These are phyloP conservation scores for Trisateles emortualis DNA, from an alignment of 2,888 invertebrate genomes.

Conservation along the genomic window DNA sequence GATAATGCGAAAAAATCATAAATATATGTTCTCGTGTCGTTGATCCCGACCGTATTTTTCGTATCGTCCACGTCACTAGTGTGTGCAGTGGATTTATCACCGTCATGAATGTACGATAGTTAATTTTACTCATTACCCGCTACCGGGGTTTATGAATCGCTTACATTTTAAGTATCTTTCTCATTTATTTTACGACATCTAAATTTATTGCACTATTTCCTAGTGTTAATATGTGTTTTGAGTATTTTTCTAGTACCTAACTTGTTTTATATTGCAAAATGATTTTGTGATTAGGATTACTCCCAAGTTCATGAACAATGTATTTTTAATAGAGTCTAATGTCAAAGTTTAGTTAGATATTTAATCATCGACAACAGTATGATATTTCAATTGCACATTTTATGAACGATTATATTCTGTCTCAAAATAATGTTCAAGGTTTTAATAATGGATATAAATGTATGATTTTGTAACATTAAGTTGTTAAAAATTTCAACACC, in stretches of 20 bases:
- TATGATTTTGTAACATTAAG: constrained; percentile 35
- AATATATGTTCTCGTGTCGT: constrained; percentile 63
- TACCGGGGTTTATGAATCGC: constrained; percentile 56
- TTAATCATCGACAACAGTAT: constrained; percentile 19
- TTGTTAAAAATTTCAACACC: constrained; percentile 37
- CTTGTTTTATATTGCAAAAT: constrained; percentile 50
- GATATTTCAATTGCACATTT: constrained; percentile 21
- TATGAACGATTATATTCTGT: constrained; percentile 28
- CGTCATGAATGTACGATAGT: constrained; percentile 36
- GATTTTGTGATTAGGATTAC: constrained; percentile 29
- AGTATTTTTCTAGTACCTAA: constrained; percentile 45
- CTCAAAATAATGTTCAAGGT: constrained; percentile 34
- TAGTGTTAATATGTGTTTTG: constrained; percentile 28
- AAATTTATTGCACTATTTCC: constrained; percentile 35
- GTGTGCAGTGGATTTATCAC: constrained; percentile 51
- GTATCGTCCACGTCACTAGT: constrained; percentile 52
- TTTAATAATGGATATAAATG: constrained; percentile 34
- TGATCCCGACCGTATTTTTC: constrained; percentile 59
- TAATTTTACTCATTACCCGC: constrained; percentile 58
- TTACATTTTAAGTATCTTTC: constrained; percentile 53
- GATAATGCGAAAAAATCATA: constrained; percentile 67
- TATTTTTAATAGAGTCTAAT: too few species aligned
- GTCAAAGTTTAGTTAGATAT: too few species aligned
- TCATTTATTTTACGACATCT: constrained; percentile 54
- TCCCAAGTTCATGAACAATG: too few species aligned